Conservation (phyloP, 1,140 invertebrate genomes). For the Saccostrea cuccullata region DNA sequence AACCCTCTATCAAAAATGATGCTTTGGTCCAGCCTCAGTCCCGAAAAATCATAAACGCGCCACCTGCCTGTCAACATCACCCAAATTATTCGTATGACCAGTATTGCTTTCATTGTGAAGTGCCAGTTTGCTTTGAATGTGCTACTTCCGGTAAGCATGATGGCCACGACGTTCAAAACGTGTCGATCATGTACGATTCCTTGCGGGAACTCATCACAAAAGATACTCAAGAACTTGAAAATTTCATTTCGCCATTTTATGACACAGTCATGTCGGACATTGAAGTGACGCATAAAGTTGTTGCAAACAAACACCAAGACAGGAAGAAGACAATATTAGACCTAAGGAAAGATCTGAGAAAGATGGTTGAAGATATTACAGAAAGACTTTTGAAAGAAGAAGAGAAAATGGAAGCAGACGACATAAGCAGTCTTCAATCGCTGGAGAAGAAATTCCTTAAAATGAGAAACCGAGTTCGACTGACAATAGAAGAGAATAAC, state of each 20-base stretch:
- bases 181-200: not conserved
- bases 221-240: not conserved
- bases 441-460: not conserved
- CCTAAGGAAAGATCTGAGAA: not conserved
- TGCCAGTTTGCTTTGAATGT: not conserved
- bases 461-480: not conserved
- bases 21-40: not conserved
- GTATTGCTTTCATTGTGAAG: not conserved
- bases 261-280: not conserved
- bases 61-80: not conserved
- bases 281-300: not conserved
- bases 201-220: not conserved
- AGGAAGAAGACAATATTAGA: conserved; percentile 1
- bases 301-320: not conserved
- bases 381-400: not conserved
- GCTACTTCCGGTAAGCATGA: not conserved
- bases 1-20: not conserved
- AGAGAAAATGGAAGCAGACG: not conserved
- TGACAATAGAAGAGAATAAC: not conserved
- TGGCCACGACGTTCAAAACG: not conserved
- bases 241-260: conserved; percentile 6
- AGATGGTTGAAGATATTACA: not conserved
- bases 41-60: not conserved
- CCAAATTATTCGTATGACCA: not conserved
- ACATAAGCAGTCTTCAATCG: not conserved